phyloP scores from a whole-genome alignment of 2,113 vertebrate species.

The Hydrochoerus hydrochaeris region DNA sequence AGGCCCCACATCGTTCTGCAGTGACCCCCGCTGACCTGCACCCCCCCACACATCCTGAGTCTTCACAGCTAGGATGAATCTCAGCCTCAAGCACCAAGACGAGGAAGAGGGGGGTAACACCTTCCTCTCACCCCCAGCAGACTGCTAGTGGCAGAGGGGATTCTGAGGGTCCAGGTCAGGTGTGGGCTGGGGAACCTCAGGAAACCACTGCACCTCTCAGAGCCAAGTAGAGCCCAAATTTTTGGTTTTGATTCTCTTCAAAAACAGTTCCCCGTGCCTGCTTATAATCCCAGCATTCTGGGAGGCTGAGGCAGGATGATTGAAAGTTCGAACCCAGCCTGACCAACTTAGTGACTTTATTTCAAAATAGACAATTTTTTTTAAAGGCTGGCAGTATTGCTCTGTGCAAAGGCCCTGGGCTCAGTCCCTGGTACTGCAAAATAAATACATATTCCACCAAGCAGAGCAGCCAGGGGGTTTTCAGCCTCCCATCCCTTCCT shows the following conservation, averaged over 20 bases:
- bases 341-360: not conserved
- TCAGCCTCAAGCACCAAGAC: not conserved
- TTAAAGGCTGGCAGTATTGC: not conserved
- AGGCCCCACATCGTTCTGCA: not conserved
- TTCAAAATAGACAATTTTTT: not conserved
- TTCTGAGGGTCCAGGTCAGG: no score
- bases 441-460: not conserved
- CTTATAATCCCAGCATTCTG: not conserved
- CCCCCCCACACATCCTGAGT: no score
- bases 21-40: no score
- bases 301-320: not conserved
- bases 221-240: not conserved
- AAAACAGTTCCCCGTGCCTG: not conserved
- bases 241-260: not conserved
- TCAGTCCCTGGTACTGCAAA: not conserved
- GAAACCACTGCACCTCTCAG: not conserved
- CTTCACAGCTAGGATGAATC: not conserved
- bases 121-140: not conserved
- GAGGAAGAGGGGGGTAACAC: no score
- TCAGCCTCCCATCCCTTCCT: not conserved
- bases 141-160: fast-evolving
- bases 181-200: not conserved
- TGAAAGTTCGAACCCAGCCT: not conserved
- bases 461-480: not conserved
- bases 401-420: not conserved